Percentiles rank a stretch among this genome's conserved stretches.
Evolutionary conservation across 2,797 vertebrate genomes (phyloP).

Genomic region (Eleutherodactylus coqui): DNA sequence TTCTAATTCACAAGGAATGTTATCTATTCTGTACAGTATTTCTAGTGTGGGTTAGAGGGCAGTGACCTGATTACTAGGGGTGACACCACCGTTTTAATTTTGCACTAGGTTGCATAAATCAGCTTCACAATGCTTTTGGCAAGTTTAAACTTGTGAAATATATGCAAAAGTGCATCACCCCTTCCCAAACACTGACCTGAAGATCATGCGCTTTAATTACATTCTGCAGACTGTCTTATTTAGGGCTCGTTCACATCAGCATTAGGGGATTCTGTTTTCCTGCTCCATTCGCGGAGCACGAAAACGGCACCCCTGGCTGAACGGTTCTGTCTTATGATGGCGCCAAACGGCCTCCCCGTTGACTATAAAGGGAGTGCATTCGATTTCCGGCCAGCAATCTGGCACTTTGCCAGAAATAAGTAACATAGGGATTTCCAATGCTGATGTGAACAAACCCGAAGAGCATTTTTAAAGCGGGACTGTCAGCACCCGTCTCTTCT

Average conservation of each 20-base stretch:
- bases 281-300: too few relatives aligned
- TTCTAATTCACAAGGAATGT: not conserved
- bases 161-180: not conserved
- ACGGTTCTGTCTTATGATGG: too few relatives aligned
- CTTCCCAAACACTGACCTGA: not conserved
- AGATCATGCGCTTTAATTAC: not conserved
- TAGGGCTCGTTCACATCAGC: too few relatives aligned
- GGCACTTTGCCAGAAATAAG: too few relatives aligned
- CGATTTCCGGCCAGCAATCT: too few relatives aligned
- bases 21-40: too few relatives aligned
- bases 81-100: not conserved
- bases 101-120: not conserved
- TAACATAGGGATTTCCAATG: too few relatives aligned
- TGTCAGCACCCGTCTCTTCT: not conserved
- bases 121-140: not conserved
- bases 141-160: not conserved
- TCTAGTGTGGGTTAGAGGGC: not conserved
- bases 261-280: too few relatives aligned
- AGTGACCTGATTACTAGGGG: not conserved
- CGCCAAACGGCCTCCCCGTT: too few relatives aligned
- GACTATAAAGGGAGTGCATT: too few relatives aligned
- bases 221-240: not conserved
- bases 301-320: too few relatives aligned
- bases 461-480: not conserved
- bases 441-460: too few relatives aligned